Evolutionary conservation across 2,888 invertebrate genomes (phyloP).

Genomic region (Spilarctia lutea): DNA sequence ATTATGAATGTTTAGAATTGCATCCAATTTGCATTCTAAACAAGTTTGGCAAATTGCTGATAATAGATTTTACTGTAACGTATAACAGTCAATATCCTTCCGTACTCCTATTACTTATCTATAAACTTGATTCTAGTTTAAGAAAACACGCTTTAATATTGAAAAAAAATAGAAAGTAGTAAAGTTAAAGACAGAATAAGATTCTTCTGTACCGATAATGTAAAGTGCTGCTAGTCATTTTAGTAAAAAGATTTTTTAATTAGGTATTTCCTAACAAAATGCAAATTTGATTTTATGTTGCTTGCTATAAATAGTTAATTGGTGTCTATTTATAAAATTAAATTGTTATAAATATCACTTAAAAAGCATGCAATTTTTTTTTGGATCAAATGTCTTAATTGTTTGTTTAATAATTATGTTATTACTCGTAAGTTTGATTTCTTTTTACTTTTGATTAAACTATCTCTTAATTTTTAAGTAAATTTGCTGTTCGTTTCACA

Average conservation of each 20-base stretch:
- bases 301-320: not conserved
- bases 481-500: no score
- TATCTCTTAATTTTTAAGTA: no score
- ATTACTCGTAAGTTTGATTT: no score
- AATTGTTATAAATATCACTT: not conserved
- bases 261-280: no score
- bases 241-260: no score
- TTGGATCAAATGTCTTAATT: no score
- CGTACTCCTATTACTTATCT: not conserved
- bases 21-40: not conserved
- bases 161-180: not conserved
- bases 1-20: not conserved
- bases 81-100: not conserved
- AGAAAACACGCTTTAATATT: not conserved
- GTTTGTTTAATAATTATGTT: no score
- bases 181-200: not conserved
- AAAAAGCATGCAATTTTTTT: no score
- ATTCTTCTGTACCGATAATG: not conserved
- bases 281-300: no score
- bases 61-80: constrained; percentile 4
- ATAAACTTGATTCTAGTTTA: not conserved
- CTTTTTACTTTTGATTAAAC: no score
- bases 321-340: not conserved
- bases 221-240: not conserved
- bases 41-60: constrained; percentile 2